Conservation (phyloP, 2,797 vertebrate species). For the Nasua narica region DNA sequence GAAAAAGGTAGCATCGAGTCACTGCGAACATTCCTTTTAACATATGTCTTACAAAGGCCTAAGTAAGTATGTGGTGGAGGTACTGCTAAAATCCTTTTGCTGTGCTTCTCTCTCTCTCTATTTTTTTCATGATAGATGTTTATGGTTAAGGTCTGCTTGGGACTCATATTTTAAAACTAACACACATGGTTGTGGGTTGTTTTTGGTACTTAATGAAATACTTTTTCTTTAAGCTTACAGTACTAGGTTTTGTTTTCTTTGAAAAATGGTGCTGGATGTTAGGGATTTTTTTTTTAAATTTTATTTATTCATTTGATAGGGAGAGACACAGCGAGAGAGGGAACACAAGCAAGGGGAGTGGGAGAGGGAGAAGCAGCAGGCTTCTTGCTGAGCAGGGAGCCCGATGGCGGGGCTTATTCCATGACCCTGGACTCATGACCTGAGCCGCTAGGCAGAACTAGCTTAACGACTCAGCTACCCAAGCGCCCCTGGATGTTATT, state of each 20-base stretch:
- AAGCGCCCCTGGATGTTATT: neutral
- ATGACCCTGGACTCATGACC: too few relatives aligned
- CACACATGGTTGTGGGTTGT: neutral
- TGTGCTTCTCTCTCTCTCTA: neutral
- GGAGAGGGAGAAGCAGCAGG: too few relatives aligned
- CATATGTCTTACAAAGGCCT: conserved; percentile 98
- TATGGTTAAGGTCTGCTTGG: neutral
- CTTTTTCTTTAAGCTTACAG: neutral
- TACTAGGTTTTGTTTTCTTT: conserved; percentile 21
- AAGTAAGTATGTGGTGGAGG: conserved; percentile 88
- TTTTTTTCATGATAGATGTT: neutral
- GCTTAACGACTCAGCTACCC: too few relatives aligned
- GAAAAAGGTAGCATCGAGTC: conserved; percentile 98
- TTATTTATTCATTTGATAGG: too few relatives aligned
- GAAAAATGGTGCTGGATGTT: neutral
- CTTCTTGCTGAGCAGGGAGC: too few relatives aligned
- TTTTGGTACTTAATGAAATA: neutral
- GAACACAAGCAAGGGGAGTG: too few relatives aligned
- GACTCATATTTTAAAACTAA: neutral
- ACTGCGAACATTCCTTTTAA: conserved; percentile 96
- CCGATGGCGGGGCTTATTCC: too few relatives aligned
- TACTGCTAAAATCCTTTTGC: neutral
- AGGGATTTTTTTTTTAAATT: neutral
- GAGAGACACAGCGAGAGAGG: too few relatives aligned
- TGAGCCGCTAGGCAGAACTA: too few relatives aligned